Evolutionary conservation across 2,113 vertebrate species (phyloP).

Genomic region (Anhinga anhinga): DNA sequence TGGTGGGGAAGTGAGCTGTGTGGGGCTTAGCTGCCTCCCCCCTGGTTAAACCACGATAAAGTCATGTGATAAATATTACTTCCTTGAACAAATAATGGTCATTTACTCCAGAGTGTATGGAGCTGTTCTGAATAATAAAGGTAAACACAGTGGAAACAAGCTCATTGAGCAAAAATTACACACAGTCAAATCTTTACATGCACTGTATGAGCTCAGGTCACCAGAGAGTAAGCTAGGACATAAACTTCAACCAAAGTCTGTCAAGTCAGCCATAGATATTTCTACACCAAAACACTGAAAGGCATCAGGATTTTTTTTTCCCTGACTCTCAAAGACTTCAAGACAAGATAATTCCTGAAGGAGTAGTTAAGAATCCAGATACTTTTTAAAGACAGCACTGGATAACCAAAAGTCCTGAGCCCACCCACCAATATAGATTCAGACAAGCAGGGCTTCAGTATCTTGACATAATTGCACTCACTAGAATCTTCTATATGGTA

Average conservation of each 20-base stretch:
- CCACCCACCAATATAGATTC: neutral
- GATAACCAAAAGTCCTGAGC: neutral
- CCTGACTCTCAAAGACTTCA: neutral
- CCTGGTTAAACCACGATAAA: neutral
- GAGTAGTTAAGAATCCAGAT: neutral
- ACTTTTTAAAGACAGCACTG: neutral
- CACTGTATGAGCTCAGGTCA: neutral
- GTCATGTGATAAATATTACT: neutral
- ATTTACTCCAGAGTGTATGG: neutral
- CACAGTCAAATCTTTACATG: neutral
- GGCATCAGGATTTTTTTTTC: neutral
- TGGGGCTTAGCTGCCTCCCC: neutral
- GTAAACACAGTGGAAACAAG: neutral
- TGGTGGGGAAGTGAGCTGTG: neutral
- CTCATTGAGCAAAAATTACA: neutral
- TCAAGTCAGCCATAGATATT: neutral
- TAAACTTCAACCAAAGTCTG: neutral
- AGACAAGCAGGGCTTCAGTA: neutral
- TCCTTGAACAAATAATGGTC: neutral
- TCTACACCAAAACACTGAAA: neutral
- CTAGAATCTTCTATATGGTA: neutral
- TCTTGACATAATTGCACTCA: neutral
- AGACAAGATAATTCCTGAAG: neutral
- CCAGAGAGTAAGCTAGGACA: neutral
- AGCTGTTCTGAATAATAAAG: neutral